Conservation (phyloP, 2,888 invertebrate species). For the Amphiduros pacificus region DNA sequence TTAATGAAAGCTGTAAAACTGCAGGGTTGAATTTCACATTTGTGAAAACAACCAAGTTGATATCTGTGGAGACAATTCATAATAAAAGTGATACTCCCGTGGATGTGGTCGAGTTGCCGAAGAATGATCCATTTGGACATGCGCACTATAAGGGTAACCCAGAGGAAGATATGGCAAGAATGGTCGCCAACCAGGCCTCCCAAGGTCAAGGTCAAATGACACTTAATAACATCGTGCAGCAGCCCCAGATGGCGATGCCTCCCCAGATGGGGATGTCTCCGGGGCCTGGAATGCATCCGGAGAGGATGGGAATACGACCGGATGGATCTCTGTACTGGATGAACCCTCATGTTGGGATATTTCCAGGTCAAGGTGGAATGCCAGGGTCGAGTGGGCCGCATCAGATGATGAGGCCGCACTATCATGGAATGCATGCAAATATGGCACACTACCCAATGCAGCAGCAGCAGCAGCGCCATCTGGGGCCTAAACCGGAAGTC, state of each 20-base stretch:
- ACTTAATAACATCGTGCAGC: no score
- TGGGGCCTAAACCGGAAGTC: no score
- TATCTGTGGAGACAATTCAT: conserved; percentile 22
- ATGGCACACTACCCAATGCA: not conserved
- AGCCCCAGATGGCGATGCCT: no score
- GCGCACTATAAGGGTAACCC: conserved; percentile 37
- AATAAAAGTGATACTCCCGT: conserved; percentile 21
- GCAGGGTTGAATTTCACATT: conserved; percentile 52
- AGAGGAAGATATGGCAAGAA: conserved; percentile 6
- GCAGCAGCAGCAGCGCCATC: not conserved
- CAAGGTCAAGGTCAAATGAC: no score
- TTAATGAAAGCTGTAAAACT: conserved; percentile 48
- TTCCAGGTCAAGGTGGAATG: conserved; percentile 1
- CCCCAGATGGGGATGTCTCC: conserved; percentile 1
- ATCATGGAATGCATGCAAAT: not conserved
- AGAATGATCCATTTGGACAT: conserved; percentile 50
- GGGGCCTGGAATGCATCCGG: not conserved
- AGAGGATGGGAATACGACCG: not conserved
- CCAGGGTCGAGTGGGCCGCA: not conserved
- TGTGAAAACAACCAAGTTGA: conserved; percentile 42
- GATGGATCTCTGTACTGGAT: conserved; percentile 5
- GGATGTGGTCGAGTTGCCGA: conserved; percentile 45
- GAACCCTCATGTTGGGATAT: conserved; percentile 16
- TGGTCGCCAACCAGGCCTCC: not conserved
- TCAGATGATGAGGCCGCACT: not conserved